phyloP scores from a whole-genome alignment of 1,140 invertebrate genomes.

The Potamilus streckersoni region DNA sequence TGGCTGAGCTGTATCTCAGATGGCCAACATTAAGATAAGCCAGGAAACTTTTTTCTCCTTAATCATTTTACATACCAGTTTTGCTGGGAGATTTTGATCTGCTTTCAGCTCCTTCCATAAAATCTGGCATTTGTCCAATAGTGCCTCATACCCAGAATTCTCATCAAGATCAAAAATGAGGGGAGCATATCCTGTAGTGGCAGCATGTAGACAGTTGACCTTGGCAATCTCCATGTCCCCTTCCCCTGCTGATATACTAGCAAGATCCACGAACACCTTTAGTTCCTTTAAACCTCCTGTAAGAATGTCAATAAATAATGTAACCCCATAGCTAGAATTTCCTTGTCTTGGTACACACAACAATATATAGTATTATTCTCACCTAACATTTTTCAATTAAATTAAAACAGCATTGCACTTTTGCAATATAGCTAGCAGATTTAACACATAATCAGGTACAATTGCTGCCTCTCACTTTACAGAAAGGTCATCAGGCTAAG shows the following conservation, averaged over 20 bases:
- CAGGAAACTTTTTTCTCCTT: too few species aligned
- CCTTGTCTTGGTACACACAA: too few species aligned
- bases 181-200: constrained; percentile 50
- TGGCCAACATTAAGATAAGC: too few species aligned
- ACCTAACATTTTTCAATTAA: too few species aligned
- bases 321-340: too few species aligned
- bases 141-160: constrained; percentile 30
- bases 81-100: constrained; percentile 39
- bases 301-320: not conserved
- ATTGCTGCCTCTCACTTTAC: too few species aligned
- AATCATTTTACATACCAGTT: constrained; percentile 38
- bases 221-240: constrained; percentile 39
- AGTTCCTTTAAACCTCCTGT: constrained; percentile 43
- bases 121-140: constrained; percentile 38
- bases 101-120: constrained; percentile 42
- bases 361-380: too few species aligned
- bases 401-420: too few species aligned
- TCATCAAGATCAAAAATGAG: constrained; percentile 48
- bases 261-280: constrained; percentile 60
- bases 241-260: constrained; percentile 56
- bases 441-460: too few species aligned
- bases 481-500: too few species aligned
- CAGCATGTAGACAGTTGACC: constrained; percentile 47
- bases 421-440: too few species aligned
- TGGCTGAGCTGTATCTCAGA: too few species aligned